These are phyloP conservation scores for Oppia nitens DNA, from an alignment of 1,140 invertebrate species.

Conservation along the genomic window DNA sequence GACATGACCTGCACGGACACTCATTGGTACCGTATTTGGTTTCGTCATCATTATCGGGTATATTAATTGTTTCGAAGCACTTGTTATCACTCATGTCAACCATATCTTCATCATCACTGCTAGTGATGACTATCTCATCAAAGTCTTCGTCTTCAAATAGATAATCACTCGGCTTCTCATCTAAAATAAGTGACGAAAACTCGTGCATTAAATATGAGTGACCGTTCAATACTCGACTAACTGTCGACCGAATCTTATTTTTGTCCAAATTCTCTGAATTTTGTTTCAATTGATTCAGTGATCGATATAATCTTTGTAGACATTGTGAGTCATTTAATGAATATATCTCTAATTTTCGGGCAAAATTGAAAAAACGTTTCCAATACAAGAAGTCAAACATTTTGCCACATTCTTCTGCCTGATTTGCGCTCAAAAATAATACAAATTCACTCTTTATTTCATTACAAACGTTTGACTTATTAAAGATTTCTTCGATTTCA, in stretches of 20 bases:
- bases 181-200: constrained; percentile 12
- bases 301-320: constrained; percentile 1
- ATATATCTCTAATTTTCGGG: constrained; percentile 14
- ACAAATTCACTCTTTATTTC: constrained; percentile 14
- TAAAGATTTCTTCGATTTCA: constrained; percentile 6
- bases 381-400: constrained; percentile 14
- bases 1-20: constrained; percentile 14
- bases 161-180: constrained; percentile 9
- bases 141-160: constrained; percentile 15
- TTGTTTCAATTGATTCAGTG: constrained; percentile 3
- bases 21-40: constrained; percentile 13
- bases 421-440: constrained; percentile 4
- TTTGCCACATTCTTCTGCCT: constrained; percentile 3
- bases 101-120: neutral
- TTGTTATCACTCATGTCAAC: neutral
- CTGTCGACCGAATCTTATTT: constrained; percentile 1
- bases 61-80: neutral
- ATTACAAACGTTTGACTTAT: neutral
- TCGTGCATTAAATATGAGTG: constrained; percentile 14
- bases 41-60: constrained; percentile 8
- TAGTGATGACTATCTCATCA: constrained; percentile 10
- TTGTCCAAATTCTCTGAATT: neutral
- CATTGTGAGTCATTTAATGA: neutral
- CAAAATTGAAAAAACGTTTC: constrained; percentile 10
- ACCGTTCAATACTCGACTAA: constrained; percentile 9